These are phyloP conservation scores for Teleogryllus occipitalis DNA, from an alignment of 1,140 invertebrate species.

Conservation along the genomic window DNA sequence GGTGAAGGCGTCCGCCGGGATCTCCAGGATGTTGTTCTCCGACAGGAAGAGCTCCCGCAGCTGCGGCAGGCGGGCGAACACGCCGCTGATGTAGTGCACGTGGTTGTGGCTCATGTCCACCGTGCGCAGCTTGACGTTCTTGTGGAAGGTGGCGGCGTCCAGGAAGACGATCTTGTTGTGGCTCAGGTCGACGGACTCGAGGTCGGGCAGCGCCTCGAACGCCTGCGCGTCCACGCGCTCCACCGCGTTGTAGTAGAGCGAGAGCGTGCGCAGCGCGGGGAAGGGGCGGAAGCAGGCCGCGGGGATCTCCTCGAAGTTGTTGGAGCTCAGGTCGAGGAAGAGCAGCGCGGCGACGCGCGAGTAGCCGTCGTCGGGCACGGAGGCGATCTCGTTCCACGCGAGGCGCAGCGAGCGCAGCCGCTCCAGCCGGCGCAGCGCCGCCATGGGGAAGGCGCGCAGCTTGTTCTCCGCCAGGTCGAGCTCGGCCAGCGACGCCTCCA, in stretches of 20 bases:
- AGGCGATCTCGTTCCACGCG: constrained; percentile 72
- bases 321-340: constrained; percentile 77
- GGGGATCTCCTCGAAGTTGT: constrained; percentile 73
- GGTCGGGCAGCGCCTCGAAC: constrained; percentile 80
- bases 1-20: constrained; percentile 82
- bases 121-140: constrained; percentile 69
- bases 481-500: constrained; percentile 70
- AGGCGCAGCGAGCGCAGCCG: constrained; percentile 62
- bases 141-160: constrained; percentile 79
- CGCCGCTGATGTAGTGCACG: constrained; percentile 81
- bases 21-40: constrained; percentile 74
- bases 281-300: constrained; percentile 67
- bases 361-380: constrained; percentile 60
- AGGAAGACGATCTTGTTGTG: constrained; percentile 58
- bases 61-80: constrained; percentile 71
- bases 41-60: constrained; percentile 73
- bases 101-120: constrained; percentile 58
- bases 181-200: constrained; percentile 64
- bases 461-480: constrained; percentile 81
- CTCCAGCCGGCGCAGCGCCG: constrained; percentile 63
- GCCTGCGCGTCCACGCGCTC: constrained; percentile 65
- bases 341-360: constrained; percentile 59
- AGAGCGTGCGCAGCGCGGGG: constrained; percentile 67
- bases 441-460: constrained; percentile 69
- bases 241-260: constrained; percentile 71